phyloP scores from a whole-genome alignment of 2,888 invertebrate species.

The Andrena marginata region DNA sequence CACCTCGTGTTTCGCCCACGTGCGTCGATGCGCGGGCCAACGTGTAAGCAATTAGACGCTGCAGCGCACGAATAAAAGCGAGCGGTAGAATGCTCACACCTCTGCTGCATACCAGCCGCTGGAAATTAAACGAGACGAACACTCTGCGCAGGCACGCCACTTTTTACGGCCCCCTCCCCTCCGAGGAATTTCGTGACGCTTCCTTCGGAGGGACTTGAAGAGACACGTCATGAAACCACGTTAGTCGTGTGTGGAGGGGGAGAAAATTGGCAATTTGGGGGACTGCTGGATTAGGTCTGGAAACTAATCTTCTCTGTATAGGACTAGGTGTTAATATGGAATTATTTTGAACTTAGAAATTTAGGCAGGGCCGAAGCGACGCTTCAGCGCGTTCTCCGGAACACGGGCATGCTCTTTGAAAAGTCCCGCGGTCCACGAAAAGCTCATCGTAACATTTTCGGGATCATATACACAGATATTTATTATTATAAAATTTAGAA shows the following conservation, averaged over 20 bases:
- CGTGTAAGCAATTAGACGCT: constrained; percentile 71
- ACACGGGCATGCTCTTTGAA: too few relatives aligned
- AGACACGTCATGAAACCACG: background rate
- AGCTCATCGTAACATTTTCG: too few relatives aligned
- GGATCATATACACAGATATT: too few relatives aligned
- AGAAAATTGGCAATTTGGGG: background rate
- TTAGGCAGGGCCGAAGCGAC: too few relatives aligned
- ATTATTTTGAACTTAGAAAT: too few relatives aligned
- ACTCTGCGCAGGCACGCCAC: constrained; percentile 16
- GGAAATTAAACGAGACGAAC: constrained; percentile 49
- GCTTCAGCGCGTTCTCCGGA: too few relatives aligned
- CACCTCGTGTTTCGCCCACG: constrained; percentile 63
- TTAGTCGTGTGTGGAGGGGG: background rate
- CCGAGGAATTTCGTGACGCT: constrained; percentile 2
- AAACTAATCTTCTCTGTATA: too few relatives aligned
- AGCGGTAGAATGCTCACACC: constrained; percentile 61
- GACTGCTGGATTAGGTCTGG: too few relatives aligned
- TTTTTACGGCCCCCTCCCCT: background rate
- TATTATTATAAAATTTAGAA: too few relatives aligned
- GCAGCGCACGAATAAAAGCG: constrained; percentile 69
- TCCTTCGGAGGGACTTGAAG: background rate
- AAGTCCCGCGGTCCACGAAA: too few relatives aligned
- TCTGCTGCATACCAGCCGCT: constrained; percentile 49
- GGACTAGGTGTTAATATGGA: too few relatives aligned
- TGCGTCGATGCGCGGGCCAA: constrained; percentile 55